Base-by-base conservation (phyloP, 35 echinoderm and acorn worm species). In the Amphiura filiformis region DNA sequence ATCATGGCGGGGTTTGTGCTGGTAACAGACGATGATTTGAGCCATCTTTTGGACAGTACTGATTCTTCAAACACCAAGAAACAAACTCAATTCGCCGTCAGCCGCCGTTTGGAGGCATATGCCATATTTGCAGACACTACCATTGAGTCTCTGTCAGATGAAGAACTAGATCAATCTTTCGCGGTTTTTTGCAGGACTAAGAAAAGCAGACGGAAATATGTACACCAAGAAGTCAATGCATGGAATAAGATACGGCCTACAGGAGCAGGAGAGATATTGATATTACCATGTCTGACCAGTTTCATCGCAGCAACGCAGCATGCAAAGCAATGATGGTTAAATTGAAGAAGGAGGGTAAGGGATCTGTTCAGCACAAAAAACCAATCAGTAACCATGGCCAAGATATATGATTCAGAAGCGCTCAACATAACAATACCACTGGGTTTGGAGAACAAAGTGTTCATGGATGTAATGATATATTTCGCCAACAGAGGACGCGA, bases 151-250 rank as follows among this genome's bases (percentile, higher is more conserved):
- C 38, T 38, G 20, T 75, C 84, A 35, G 26, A 40, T 17, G 61
- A 7, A 17, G 91, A 84, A 83, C 78, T 87, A 4, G 84, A 92
- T 38, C 17, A 82, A 34, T 92, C 78, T 92, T 28, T 87, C 36
- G 0, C 85, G 65, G 39, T 88, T 92, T 83, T 92, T 57, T 30
- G 85, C 78, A 17, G 56, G 84, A 33, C 56, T 87, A 57, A 36
- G 86, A 4, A 92, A 61, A 83, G 56, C 32, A 9, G 80, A 87
- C 41, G 91, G 85, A 31, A 82, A 33, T 47, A 40, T 82, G 39
- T 92, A 92, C 91, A 92, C 91, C 13, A 87, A 87, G 32, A 92
- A 92, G 56, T 82, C 78, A 13, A 92, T 92, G 91, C 84, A 82
- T 44, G 76, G 36, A 36, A 92, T 88, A 32, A 38, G 38, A 32